Conservation (phyloP, 2,888 invertebrate genomes). For the Tricholauxania praeusta region DNA sequence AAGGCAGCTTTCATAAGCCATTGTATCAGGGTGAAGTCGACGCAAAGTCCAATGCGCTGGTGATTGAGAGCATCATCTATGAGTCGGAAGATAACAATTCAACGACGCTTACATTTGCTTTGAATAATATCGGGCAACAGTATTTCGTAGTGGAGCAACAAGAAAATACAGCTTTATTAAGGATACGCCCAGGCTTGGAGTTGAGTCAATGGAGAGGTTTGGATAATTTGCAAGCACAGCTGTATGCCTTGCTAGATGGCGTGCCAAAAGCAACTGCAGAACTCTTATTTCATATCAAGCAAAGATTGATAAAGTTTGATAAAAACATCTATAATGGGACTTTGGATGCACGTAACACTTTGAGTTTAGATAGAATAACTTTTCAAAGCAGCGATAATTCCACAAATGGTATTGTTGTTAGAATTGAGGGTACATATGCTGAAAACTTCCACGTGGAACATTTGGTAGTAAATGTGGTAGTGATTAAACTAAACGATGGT, state of each 20-base stretch:
- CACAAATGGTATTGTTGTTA: background rate
- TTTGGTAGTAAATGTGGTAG: too few relatives aligned
- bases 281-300: background rate
- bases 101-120: background rate
- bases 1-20: background rate
- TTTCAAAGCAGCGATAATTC: background rate
- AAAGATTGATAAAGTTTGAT: background rate
- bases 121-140: background rate
- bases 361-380: background rate
- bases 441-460: too few relatives aligned
- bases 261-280: background rate
- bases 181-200: background rate
- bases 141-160: constrained; percentile 10
- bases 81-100: background rate
- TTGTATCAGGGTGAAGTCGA: constrained; percentile 3
- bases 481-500: too few relatives aligned
- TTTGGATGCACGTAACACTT: background rate
- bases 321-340: background rate
- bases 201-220: background rate
- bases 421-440: too few relatives aligned
- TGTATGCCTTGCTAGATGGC: background rate
- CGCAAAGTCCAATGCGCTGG: background rate
- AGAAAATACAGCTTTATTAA: background rate
- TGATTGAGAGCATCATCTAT: background rate
- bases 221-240: background rate